Percentiles rank a stretch among this genome's conserved stretches.
Evolutionary conservation across 2,797 vertebrate species (phyloP).

Genomic region (Pipistrellus nathusii): DNA sequence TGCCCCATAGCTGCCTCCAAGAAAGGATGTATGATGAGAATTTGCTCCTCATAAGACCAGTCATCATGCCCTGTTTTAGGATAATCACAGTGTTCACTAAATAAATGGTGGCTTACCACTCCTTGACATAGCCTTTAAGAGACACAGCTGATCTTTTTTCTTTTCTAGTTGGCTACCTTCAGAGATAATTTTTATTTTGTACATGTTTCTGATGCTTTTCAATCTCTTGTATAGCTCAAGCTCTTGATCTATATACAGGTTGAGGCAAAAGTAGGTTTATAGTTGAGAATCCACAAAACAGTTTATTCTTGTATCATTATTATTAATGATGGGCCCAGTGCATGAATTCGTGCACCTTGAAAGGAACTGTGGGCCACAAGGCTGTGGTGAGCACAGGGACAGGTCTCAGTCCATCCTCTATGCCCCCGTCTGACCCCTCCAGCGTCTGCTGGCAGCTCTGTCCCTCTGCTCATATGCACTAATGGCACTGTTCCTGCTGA

Average conservation of each 20-base stretch:
- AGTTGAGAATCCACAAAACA: neutral
- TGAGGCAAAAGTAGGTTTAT: neutral
- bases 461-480: too few relatives aligned
- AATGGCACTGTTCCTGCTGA: too few relatives aligned
- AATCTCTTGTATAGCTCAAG: neutral
- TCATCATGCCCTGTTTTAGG: neutral
- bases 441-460: too few relatives aligned
- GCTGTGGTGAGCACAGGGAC: too few relatives aligned
- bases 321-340: neutral
- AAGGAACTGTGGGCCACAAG: too few relatives aligned
- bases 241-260: neutral
- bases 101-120: neutral
- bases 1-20: neutral
- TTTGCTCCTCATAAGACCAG: neutral
- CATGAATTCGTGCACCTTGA: too few relatives aligned
- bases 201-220: neutral
- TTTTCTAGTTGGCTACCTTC: constrained; percentile 8
- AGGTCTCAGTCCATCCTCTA: too few relatives aligned
- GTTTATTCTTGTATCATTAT: neutral
- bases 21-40: neutral
- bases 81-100: neutral
- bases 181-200: constrained; percentile 24
- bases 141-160: neutral
- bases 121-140: constrained; percentile 38
- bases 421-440: too few relatives aligned